These are phyloP conservation scores for Metallyticus violacea DNA, from an alignment of 2,888 invertebrate genomes.

Conservation along the genomic window DNA sequence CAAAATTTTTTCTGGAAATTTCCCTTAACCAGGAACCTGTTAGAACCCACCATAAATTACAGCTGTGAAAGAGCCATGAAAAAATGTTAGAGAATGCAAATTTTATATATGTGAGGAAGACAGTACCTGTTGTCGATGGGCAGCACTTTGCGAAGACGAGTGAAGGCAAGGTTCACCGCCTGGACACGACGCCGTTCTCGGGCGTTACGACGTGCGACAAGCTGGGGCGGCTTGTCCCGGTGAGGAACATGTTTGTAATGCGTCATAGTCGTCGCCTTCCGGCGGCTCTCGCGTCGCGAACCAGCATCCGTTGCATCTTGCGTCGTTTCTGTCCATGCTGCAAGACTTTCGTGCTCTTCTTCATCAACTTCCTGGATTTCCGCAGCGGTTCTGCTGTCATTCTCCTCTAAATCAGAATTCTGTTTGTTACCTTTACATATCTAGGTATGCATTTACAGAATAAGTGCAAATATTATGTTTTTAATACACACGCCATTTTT, in stretches of 20 bases:
- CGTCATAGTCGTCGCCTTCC: not conserved
- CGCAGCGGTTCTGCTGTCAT: not conserved
- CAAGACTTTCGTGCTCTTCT: not conserved
- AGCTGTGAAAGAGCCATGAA: too few species aligned
- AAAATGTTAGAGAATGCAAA: too few species aligned
- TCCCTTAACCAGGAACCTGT: too few species aligned
- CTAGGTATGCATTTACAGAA: too few species aligned
- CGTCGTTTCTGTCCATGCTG: not conserved
- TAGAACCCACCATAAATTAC: too few species aligned
- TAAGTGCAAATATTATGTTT: too few species aligned
- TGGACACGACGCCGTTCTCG: slow-evolving; percentile 61
- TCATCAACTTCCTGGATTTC: not conserved
- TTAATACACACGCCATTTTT: too few species aligned
- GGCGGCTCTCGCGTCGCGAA: not conserved
- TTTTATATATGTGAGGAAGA: slow-evolving; percentile 39
- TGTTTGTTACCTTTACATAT: too few species aligned
- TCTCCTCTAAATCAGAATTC: too few species aligned
- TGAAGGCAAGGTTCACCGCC: slow-evolving; percentile 62
- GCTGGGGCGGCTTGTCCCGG: slow-evolving; percentile 55
- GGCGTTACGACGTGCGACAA: slow-evolving; percentile 59
- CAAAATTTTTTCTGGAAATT: too few species aligned
- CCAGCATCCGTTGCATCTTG: not conserved
- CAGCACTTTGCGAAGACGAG: slow-evolving; percentile 55
- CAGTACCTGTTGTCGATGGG: slow-evolving; percentile 51
- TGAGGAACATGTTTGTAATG: slow-evolving; percentile 44